Evolutionary conservation across 2,888 invertebrate genomes (phyloP).

Genomic region (Neria commutata): DNA sequence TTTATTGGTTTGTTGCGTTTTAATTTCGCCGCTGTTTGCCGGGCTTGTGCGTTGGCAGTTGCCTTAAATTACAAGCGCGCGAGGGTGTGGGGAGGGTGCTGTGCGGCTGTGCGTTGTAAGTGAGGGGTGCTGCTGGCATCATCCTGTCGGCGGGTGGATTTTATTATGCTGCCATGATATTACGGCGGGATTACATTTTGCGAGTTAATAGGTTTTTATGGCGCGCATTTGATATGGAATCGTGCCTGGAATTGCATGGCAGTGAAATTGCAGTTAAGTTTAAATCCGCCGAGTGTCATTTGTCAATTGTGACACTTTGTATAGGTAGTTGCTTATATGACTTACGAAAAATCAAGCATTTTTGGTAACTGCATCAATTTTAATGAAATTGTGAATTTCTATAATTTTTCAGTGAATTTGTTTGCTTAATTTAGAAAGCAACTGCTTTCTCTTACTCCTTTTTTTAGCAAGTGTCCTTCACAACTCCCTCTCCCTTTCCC

Average conservation of each 20-base stretch:
- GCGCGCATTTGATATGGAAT: not conserved
- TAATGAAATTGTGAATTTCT: no score
- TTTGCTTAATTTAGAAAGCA: no score
- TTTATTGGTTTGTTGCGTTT: slow-evolving; percentile 27
- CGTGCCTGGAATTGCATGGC: not conserved
- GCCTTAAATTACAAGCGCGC: slow-evolving; percentile 28
- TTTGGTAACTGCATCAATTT: no score
- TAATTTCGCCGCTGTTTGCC: slow-evolving; percentile 8
- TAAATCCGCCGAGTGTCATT: slow-evolving; percentile 48
- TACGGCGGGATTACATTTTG: slow-evolving; percentile 3
- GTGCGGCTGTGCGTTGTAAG: not conserved
- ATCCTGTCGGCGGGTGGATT: slow-evolving; percentile 15
- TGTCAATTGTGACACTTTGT: slow-evolving; percentile 50
- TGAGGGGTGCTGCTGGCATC: slow-evolving; percentile 42
- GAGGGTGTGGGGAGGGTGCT: not conserved
- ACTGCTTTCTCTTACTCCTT: no score
- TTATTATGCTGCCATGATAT: not conserved
- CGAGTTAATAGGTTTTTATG: slow-evolving; percentile 15
- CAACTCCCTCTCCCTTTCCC: no score
- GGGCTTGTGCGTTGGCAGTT: slow-evolving; percentile 6
- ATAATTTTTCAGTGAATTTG: no score
- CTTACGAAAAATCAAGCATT: no score
- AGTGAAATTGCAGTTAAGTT: slow-evolving; percentile 46
- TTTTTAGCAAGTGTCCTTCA: no score
- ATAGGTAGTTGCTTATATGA: no score